Conservation (phyloP, 2,797 vertebrate genomes). For the Anguilla megastoma region DNA sequence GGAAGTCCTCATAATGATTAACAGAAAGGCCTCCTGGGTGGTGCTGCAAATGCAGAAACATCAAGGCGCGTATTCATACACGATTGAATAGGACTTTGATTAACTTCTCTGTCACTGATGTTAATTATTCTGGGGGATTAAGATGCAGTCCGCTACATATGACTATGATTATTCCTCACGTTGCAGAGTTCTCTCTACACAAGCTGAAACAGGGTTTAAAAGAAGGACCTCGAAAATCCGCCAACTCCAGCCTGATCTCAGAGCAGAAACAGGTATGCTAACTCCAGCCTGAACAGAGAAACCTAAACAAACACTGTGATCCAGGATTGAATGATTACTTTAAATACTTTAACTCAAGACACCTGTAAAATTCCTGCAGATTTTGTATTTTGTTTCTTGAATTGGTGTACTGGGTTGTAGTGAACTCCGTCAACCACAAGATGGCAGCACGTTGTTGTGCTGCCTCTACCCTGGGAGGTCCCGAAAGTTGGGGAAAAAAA, state of each 20-base stretch:
- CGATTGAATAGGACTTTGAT: not conserved
- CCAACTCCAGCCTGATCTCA: conserved; percentile 56
- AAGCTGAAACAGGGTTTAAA: conserved; percentile 76
- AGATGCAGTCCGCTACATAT: not conserved
- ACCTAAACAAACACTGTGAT: not conserved
- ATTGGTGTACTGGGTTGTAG: conserved; percentile 14
- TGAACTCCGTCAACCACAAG: conserved; percentile 36
- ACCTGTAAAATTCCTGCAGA: too few species aligned
- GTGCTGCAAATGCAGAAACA: not conserved
- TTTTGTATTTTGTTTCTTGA: not conserved
- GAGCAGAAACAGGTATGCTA: conserved; percentile 65
- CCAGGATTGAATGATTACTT: not conserved
- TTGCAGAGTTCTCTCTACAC: conserved; percentile 78
- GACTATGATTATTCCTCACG: not conserved
- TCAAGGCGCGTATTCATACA: not conserved
- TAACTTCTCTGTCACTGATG: too few species aligned
- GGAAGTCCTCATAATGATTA: not conserved
- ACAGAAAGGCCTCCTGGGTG: not conserved
- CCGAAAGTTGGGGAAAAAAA: not conserved
- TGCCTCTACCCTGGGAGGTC: too few species aligned
- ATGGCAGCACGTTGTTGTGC: conserved; percentile 53
- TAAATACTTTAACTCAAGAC: not conserved
- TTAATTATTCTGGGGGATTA: too few species aligned
- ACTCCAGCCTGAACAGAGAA: conserved; percentile 56
- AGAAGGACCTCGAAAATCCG: conserved; percentile 77